Base-by-base conservation (phyloP, 2,888 invertebrate species). In the Sphecodes monilicornis region DNA sequence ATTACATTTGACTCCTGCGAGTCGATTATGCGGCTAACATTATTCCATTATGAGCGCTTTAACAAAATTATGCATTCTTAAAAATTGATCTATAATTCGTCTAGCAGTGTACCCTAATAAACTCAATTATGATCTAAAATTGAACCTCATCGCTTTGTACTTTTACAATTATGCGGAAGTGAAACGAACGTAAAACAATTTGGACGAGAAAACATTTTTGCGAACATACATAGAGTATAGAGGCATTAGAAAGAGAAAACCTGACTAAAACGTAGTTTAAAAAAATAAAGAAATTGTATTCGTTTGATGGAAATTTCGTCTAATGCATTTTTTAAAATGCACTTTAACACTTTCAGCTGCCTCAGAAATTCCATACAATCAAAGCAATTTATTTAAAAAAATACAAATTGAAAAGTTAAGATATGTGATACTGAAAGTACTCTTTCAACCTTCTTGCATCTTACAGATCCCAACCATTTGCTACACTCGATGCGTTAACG, bases 1-100 rank as follows among this genome's bases (percentile, higher is more conserved):
- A 90, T 89, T 91, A 91, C 87, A 90, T 68, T 39, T 43, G 75
- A 82, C 54, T 72, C 66, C 32, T 32, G 43, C 64, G 41, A 73
- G 36, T 78, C 50, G 75, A 71, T 60, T 78, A 84, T 71, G 64
- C 43, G 81, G 76, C 54, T 72, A 83, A 78, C 60, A 57, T 57
- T 60, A 60, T 13, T 60, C 73, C 39, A 60, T 73, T 73, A 69
- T 54, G 60, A 72, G 43, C 54, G 71, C 50, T 46, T 71, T 18
- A 50, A 80, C 41, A 41, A 76, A 78, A 57, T 13, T 82, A 87
- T 81, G 83, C 50, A 79, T 71, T 78, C 64, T 66, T 77, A 76
- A 69, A 71, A 41, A 82, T 71, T 60, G 69, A n/a, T 50, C 66
- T 57, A 84, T 70, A 43, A 72, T 57, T 60, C 50, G 69, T 57